Evolutionary conservation across 2,888 invertebrate species (phyloP).

Genomic region (Cephonodes hylas): DNA sequence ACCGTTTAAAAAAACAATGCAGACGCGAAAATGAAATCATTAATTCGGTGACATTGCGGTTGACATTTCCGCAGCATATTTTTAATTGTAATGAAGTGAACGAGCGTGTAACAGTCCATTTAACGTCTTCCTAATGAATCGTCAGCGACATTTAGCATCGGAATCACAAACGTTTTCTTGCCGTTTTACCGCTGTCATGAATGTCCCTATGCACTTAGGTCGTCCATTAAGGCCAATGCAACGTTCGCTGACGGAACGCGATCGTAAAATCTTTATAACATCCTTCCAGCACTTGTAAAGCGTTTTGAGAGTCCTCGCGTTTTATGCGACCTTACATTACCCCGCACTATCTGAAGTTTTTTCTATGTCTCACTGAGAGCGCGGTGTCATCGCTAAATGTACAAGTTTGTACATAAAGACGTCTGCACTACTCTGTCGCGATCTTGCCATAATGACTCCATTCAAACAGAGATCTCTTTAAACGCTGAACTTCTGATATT

Average conservation of each 20-base stretch:
- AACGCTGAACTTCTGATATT: slow-evolving; percentile 17
- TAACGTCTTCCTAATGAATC: slow-evolving; percentile 48
- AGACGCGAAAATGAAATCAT: neutral
- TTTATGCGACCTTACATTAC: slow-evolving; percentile 71
- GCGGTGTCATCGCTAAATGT: slow-evolving; percentile 40
- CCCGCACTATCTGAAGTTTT: slow-evolving; percentile 54
- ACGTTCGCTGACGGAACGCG: slow-evolving; percentile 74
- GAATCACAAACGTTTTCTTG: slow-evolving; percentile 52
- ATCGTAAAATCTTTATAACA: slow-evolving; percentile 80
- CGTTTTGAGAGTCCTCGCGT: slow-evolving; percentile 71
- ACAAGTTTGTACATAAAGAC: slow-evolving; percentile 54
- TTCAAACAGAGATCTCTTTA: slow-evolving; percentile 45
- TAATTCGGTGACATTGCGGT: neutral
- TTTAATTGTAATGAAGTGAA: slow-evolving; percentile 18
- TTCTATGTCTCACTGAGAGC: slow-evolving; percentile 44
- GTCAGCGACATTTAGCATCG: slow-evolving; percentile 45
- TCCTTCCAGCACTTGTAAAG: slow-evolving; percentile 80
- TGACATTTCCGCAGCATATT: neutral
- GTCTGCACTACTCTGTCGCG: slow-evolving; percentile 41
- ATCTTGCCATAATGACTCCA: slow-evolving; percentile 42
- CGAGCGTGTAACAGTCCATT: slow-evolving; percentile 18
- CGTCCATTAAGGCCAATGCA: slow-evolving; percentile 78
- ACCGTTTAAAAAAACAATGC: neutral
- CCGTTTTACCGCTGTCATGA: slow-evolving; percentile 67
- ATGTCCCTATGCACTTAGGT: slow-evolving; percentile 79